Evolutionary conservation across 2,888 invertebrate species (phyloP).

Genomic region (Amphipoea oculea): DNA sequence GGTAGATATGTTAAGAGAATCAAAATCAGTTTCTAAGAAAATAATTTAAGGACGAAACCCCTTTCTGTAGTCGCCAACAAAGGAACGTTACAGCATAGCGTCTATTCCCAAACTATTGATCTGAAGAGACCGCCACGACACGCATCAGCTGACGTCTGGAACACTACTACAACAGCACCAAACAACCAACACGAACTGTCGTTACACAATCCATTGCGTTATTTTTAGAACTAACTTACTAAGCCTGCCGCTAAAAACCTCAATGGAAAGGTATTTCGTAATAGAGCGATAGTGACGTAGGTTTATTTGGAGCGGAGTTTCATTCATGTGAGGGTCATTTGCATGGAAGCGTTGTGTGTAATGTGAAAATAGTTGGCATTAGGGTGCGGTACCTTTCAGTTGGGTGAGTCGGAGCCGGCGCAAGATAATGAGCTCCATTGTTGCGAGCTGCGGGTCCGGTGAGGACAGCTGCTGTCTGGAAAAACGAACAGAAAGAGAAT

Average conservation of each 20-base stretch:
- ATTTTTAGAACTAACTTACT: slow-evolving; percentile 55
- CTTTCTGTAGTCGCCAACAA: slow-evolving; percentile 23
- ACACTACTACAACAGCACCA: slow-evolving; percentile 51
- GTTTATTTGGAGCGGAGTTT: slow-evolving; percentile 58
- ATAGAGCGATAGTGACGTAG: slow-evolving; percentile 53
- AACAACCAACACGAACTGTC: slow-evolving; percentile 51
- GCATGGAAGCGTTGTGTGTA: slow-evolving; percentile 60
- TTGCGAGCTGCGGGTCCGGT: slow-evolving; percentile 74
- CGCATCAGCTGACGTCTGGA: slow-evolving; percentile 66
- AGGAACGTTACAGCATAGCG: slow-evolving; percentile 47
- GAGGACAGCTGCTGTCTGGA: slow-evolving; percentile 80
- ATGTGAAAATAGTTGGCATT: slow-evolving; percentile 62
- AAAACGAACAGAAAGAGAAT: slow-evolving; percentile 67
- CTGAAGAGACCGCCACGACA: slow-evolving; percentile 61
- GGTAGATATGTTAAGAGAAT: neutral
- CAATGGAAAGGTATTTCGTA: slow-evolving; percentile 60
- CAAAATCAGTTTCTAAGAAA: neutral
- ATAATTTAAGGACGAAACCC: neutral
- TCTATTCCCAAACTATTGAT: slow-evolving; percentile 67
- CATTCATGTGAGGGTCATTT: slow-evolving; percentile 63
- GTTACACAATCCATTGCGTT: slow-evolving; percentile 63
- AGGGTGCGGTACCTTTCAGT: slow-evolving; percentile 79
- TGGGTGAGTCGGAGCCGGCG: slow-evolving; percentile 69
- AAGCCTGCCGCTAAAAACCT: slow-evolving; percentile 42
- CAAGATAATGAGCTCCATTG: slow-evolving; percentile 79